phyloP scores from a whole-genome alignment of 2,113 vertebrate species.

The Vidua macroura region DNA sequence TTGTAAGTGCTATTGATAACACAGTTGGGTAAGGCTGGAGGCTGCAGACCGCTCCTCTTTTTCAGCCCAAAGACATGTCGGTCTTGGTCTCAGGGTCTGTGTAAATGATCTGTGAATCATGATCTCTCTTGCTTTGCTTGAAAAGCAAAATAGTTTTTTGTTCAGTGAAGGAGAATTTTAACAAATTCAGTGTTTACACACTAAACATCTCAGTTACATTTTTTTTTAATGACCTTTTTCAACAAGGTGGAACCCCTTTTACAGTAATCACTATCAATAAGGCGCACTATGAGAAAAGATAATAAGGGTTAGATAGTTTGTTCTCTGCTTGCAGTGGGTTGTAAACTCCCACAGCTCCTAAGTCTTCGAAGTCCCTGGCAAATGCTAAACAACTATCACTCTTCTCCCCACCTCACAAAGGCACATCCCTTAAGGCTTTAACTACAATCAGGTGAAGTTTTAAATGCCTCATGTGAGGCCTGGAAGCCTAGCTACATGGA shows the following conservation, averaged over 20 bases:
- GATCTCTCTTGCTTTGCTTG: slow-evolving; percentile 5
- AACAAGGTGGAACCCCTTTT: neutral
- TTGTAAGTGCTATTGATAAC: neutral
- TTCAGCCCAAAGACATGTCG: neutral
- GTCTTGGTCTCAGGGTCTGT: neutral
- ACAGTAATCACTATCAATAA: neutral
- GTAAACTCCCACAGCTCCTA: neutral
- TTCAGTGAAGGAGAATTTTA: neutral
- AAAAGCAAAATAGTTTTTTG: slow-evolving; percentile 41
- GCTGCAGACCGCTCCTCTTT: neutral
- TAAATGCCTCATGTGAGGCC: neutral
- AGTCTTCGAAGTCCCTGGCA: neutral
- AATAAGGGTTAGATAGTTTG: neutral
- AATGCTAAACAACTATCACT: neutral
- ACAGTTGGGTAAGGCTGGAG: neutral
- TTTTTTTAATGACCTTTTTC: neutral
- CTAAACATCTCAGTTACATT: neutral
- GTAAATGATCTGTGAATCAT: neutral
- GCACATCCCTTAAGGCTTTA: neutral
- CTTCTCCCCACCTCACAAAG: neutral
- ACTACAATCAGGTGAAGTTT: neutral
- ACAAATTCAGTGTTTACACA: neutral
- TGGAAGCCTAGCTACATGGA: neutral
- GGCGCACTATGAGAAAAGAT: neutral
- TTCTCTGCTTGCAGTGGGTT: neutral